Evolutionary conservation across 2,888 invertebrate species (phyloP).

Genomic region (Conistra vaccinii): DNA sequence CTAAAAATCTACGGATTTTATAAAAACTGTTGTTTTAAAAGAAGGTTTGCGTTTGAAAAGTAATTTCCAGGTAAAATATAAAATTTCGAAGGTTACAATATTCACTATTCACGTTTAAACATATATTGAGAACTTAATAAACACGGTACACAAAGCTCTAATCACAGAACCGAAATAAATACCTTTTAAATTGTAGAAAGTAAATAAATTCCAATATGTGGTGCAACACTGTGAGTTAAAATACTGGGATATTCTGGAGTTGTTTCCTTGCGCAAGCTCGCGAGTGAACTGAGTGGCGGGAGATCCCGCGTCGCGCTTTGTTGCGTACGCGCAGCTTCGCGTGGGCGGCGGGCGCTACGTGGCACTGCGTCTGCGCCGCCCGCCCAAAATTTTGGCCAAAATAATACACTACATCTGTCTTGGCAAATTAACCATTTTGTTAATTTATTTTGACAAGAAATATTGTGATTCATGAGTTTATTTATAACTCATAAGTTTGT

Average conservation of each 20-base stretch:
- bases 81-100: neutral
- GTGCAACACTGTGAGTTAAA: slow-evolving; percentile 53
- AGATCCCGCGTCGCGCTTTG: slow-evolving; percentile 80
- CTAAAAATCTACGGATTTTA: neutral
- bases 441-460: slow-evolving; percentile 78
- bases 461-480: slow-evolving; percentile 56
- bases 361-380: slow-evolving; percentile 75
- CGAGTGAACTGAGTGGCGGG: slow-evolving; percentile 81
- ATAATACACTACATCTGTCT: slow-evolving; percentile 82
- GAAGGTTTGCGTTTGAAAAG: neutral
- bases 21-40: neutral
- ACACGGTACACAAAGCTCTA: slow-evolving; percentile 9
- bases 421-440: slow-evolving; percentile 80
- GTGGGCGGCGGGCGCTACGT: slow-evolving; percentile 77
- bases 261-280: slow-evolving; percentile 83
- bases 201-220: slow-evolving; percentile 61
- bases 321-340: slow-evolving; percentile 81
- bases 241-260: slow-evolving; percentile 68
- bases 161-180: slow-evolving; percentile 59
- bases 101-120: slow-evolving; percentile 7
- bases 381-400: slow-evolving; percentile 75
- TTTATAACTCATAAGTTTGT: slow-evolving; percentile 53
- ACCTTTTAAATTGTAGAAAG: slow-evolving; percentile 69
- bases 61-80: neutral
- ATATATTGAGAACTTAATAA: slow-evolving; percentile 7